A percentile compares a stretch with the other conserved stretches of the same genome.
These are phyloP conservation scores for Calcarius lapponicus DNA, from an alignment of 2,797 vertebrate genomes.

Conservation along the genomic window DNA sequence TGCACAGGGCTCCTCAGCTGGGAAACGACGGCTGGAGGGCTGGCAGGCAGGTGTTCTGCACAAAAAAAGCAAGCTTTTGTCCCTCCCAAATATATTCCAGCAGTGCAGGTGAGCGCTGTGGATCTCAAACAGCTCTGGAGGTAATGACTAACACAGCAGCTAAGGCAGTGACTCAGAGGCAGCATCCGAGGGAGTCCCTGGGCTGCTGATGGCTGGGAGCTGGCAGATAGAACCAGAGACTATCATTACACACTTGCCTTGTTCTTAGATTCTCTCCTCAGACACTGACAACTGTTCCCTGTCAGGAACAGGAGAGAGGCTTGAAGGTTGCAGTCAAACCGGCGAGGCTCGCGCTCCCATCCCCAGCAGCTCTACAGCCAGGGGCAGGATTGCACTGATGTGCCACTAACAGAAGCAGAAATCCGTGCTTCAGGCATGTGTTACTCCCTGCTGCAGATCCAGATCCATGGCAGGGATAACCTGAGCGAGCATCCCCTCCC, in stretches of 20 bases:
- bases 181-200: conserved; percentile 3
- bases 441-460: background rate
- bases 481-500: background rate
- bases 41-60: background rate
- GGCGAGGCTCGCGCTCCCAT: background rate
- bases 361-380: background rate
- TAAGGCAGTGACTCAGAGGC: background rate
- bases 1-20: accelerated
- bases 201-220: background rate
- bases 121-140: background rate
- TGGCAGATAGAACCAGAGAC: background rate
- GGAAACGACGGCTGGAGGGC: accelerated
- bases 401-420: background rate
- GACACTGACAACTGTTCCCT: conserved; percentile 47
- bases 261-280: conserved; percentile 6
- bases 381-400: background rate
- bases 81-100: background rate
- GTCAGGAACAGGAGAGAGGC: background rate
- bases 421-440: background rate
- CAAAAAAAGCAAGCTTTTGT: too few species aligned
- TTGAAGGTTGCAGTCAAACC: background rate
- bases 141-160: background rate
- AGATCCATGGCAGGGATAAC: background rate
- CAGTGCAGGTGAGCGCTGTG: background rate
- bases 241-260: conserved; percentile 21